Evolutionary conservation across 2,113 vertebrate genomes (phyloP).

Genomic region (Lepus europaeus): DNA sequence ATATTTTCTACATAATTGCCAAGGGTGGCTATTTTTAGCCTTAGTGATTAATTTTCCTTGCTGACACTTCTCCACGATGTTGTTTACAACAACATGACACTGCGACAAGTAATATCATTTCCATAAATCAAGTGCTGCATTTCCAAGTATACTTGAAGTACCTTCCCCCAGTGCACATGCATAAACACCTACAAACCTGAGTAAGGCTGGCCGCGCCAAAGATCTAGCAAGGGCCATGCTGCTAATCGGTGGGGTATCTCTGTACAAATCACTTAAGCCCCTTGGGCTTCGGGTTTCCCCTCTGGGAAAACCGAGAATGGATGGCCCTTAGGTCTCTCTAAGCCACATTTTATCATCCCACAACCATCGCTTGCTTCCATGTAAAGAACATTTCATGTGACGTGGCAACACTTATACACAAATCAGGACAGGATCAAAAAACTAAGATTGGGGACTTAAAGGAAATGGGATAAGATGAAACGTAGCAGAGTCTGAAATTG

Average conservation of each 20-base stretch:
- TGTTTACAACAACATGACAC: constrained; percentile 65
- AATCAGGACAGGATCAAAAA: not conserved
- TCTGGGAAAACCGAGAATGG: not conserved
- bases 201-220: not conserved
- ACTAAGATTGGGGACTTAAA: not conserved
- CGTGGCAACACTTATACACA: not conserved
- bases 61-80: constrained; percentile 55
- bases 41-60: constrained; percentile 51
- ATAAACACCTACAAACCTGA: not conserved
- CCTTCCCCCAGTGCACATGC: not conserved
- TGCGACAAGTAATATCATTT: not conserved
- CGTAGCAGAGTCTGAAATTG: not conserved
- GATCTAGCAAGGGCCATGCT: not conserved
- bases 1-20: not conserved
- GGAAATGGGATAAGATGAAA: not conserved
- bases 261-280: not conserved
- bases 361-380: not conserved
- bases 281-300: not conserved
- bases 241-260: not conserved
- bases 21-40: constrained; percentile 61
- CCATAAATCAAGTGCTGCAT: constrained; percentile 55
- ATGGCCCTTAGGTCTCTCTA: not conserved
- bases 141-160: constrained; percentile 8
- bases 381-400: not conserved
- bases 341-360: no score